Base-by-base conservation (phyloP, 2,888 invertebrate species). In the Drosophila subquinaria region DNA sequence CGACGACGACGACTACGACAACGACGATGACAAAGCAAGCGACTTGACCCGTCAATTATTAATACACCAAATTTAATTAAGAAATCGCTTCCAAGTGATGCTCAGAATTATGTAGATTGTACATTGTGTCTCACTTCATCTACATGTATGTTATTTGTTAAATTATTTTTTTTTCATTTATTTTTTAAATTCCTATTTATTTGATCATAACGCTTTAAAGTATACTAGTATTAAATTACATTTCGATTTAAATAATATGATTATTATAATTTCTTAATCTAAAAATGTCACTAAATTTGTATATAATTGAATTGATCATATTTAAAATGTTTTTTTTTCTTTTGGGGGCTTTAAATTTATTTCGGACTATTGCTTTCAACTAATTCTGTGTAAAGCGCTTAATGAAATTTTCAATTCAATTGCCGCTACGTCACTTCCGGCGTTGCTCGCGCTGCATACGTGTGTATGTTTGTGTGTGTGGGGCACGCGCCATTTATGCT, bases 361-460 rank as follows among this genome's bases (percentile, higher is more conserved):
- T 57, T 43, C 33, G n/a, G 1, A 47, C 15, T 33, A 30, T 11
- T 71, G 11, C 27, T 20, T 50, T 27, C 45, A 40, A 47, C 40
- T 47, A 20, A 11, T 20, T 11, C 2, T 43, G 43, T 45, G 11
- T 36, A 48, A 56, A 53, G 17, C 6, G 11, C 33, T 45, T 9
- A 33, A 43, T 20, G 43, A 52, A 57, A 61, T 47, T 43, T 72
- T 45, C 45, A 61, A 59, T 63, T 56, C 9, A 61, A 35, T 13
- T 45, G 43, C 6, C 11, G 27, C 43, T 30, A 82, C 82, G 88
- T 81, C 72, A 83, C 57, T 72, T 88, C 88, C 82, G 69, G 60
- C 51, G 65, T 43, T 43, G 33, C 40, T 8, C 35, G 47, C 40
- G 27, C 45, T 60, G 57, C 43, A 35, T 15, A 40, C 42, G 45